Evolutionary conservation across 1,140 invertebrate species (phyloP).

Genomic region (Aphidius gifuensis): DNA sequence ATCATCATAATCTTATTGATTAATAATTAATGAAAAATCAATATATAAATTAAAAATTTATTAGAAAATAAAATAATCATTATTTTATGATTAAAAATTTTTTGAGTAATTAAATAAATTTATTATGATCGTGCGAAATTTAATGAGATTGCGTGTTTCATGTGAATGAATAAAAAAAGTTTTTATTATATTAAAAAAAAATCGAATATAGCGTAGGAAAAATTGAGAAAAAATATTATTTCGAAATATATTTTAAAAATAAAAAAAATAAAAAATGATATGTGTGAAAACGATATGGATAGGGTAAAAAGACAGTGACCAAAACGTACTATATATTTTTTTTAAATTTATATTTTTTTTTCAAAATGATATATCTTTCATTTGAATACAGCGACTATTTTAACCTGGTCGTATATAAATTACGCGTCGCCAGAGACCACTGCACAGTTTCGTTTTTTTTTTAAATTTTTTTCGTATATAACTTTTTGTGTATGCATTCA

Average conservation of each 20-base stretch:
- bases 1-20: too few relatives aligned
- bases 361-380: constrained; percentile 26
- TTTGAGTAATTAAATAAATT: too few relatives aligned
- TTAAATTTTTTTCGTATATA: not conserved
- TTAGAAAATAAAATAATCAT: too few relatives aligned
- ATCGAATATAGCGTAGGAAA: constrained; percentile 4
- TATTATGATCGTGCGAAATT: too few relatives aligned
- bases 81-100: too few relatives aligned
- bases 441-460: constrained; percentile 22
- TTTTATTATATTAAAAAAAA: constrained; percentile 1
- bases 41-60: too few relatives aligned
- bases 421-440: constrained; percentile 26
- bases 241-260: constrained; percentile 7
- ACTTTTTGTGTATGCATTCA: too few relatives aligned
- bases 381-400: constrained; percentile 34
- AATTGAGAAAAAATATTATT: constrained; percentile 7
- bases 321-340: not conserved
- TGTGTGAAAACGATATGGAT: constrained; percentile 14
- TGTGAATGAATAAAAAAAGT: constrained; percentile 25
- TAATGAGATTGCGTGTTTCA: constrained; percentile 25
- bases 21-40: too few relatives aligned
- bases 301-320: not conserved
- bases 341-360: constrained; percentile 7
- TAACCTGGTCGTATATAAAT: constrained; percentile 34
- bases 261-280: constrained; percentile 17